A percentile compares a stretch with the other conserved stretches of the same genome.
Conservation (phyloP, 1,140 invertebrate genomes). For the Heterodera carotae region DNA sequence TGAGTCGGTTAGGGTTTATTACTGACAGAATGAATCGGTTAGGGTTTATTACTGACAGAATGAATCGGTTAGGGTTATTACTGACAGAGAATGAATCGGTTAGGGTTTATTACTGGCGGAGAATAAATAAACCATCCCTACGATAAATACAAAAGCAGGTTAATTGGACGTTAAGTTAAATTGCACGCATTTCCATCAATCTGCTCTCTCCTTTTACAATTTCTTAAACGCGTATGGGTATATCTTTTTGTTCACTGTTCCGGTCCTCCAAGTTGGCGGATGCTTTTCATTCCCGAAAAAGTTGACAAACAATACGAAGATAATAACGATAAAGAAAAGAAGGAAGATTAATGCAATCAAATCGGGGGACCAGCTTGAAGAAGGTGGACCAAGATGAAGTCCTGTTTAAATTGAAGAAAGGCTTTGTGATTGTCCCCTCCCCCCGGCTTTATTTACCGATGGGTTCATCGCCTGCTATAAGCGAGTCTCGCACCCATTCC, state of each 20-base stretch:
- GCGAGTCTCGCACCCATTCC: constrained; percentile 49
- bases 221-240: constrained; percentile 35
- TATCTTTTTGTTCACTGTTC: constrained; percentile 1
- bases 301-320: constrained; percentile 39
- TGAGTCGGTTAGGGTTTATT: too few relatives aligned
- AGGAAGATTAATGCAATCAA: constrained; percentile 43
- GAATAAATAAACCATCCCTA: too few relatives aligned
- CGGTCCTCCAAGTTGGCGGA: background rate
- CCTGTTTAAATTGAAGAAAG: background rate
- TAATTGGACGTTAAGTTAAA: too few relatives aligned
- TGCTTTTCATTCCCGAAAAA: constrained; percentile 33
- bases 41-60: too few relatives aligned
- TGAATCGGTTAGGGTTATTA: too few relatives aligned
- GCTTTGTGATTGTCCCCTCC: too few relatives aligned
- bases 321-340: constrained; percentile 38
- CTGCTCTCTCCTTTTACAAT: constrained; percentile 21
- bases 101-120: too few relatives aligned
- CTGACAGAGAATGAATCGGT: too few relatives aligned
- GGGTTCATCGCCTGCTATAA: constrained; percentile 32
- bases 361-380: constrained; percentile 48
- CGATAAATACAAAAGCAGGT: too few relatives aligned
- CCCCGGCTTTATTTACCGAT: too few relatives aligned
- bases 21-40: too few relatives aligned
- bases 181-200: too few relatives aligned
- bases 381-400: constrained; percentile 43